These are phyloP conservation scores for Magallana nippona DNA, from an alignment of 2,888 invertebrate species.

Conservation along the genomic window DNA sequence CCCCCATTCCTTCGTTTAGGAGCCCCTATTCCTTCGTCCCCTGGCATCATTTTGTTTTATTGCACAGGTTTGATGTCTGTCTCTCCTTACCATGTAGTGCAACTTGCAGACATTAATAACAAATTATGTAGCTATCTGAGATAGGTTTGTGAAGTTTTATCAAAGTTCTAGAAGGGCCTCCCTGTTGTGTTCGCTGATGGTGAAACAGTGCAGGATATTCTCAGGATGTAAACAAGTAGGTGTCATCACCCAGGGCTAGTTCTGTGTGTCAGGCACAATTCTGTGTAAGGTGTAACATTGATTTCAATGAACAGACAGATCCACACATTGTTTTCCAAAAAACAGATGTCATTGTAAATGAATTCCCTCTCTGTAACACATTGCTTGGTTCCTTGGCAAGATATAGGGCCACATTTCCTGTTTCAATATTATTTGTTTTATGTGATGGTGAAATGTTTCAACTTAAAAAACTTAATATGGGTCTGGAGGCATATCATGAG, in stretches of 20 bases:
- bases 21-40: neutral
- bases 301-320: neutral
- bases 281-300: no score
- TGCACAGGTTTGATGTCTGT: neutral
- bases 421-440: conserved; percentile 20
- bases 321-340: neutral
- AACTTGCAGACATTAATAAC: conserved; percentile 27
- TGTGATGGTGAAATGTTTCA: neutral
- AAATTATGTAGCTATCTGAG: neutral
- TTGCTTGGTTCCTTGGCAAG: conserved; percentile 6
- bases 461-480: neutral
- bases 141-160: conserved; percentile 3
- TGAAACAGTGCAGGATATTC: neutral
- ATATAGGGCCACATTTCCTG: neutral
- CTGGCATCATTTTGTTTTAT: neutral
- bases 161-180: neutral
- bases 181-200: neutral
- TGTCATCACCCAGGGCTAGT: neutral
- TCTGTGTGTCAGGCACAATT: no score
- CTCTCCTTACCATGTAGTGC: conserved; percentile 5
- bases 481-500: no score
- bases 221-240: conserved; percentile 19
- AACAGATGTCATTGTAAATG: conserved; percentile 23
- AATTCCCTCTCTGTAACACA: neutral
- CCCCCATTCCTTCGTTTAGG: neutral